Percentiles rank a stretch among this genome's conserved stretches.
These are phyloP conservation scores for Esox masquinongy DNA, from an alignment of 2,797 vertebrate species.

Conservation along the genomic window DNA sequence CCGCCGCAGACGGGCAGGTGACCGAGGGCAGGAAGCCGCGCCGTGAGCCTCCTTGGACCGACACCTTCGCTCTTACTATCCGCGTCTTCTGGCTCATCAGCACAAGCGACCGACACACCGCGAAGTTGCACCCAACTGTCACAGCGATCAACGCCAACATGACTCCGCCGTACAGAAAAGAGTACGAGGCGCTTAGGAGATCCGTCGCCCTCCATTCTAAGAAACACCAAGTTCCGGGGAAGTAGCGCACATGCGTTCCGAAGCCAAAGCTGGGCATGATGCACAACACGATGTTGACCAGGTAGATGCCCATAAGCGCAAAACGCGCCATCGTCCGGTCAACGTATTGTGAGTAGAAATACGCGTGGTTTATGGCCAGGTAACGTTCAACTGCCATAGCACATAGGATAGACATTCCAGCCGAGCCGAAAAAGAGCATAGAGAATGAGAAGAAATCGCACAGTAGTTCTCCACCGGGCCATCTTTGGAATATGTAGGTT, in stretches of 20 bases:
- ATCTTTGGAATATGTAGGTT: slow-evolving; percentile 71
- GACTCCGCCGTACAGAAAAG: slow-evolving; percentile 78
- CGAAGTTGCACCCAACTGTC: slow-evolving; percentile 76
- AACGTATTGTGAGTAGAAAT: slow-evolving; percentile 79
- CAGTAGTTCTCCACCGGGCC: slow-evolving; percentile 76
- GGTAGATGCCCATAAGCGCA: slow-evolving; percentile 68
- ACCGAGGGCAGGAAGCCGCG: slow-evolving; percentile 74
- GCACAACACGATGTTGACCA: slow-evolving; percentile 73
- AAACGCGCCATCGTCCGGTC: slow-evolving; percentile 74
- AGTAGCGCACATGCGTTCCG: slow-evolving; percentile 73
- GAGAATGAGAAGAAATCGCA: slow-evolving; percentile 85
- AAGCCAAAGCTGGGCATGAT: slow-evolving; percentile 80
- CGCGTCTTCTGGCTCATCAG: slow-evolving; percentile 76
- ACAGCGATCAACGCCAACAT: slow-evolving; percentile 75
- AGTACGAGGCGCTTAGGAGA: slow-evolving; percentile 70
- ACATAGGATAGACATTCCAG: slow-evolving; percentile 81
- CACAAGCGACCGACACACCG: slow-evolving; percentile 78
- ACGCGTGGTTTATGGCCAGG: slow-evolving; percentile 81
- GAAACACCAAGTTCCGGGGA: slow-evolving; percentile 82
- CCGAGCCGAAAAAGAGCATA: slow-evolving; percentile 83
- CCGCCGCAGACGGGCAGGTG: slow-evolving; percentile 72
- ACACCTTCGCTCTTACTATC: slow-evolving; percentile 66
- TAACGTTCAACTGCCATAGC: slow-evolving; percentile 82
- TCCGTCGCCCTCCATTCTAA: slow-evolving; percentile 78
- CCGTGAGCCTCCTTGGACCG: slow-evolving; percentile 63